Evolutionary conservation across 1,140 invertebrate species (phyloP).

Genomic region (Drosophila sp.): DNA sequence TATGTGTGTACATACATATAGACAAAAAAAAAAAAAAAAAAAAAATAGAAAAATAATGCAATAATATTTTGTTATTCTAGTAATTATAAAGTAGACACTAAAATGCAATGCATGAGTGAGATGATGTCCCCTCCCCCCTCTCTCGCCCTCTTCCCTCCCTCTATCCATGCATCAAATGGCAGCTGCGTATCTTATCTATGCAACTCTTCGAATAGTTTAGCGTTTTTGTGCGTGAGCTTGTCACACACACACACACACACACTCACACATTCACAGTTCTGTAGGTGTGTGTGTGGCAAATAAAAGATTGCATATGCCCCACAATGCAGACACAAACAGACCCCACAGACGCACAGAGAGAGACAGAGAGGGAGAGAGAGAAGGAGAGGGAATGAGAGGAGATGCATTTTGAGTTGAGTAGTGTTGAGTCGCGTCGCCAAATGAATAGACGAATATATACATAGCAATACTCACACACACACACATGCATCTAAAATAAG

Average conservation of each 20-base stretch:
- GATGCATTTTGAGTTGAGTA: conserved; percentile 20
- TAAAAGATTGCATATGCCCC: conserved; percentile 78
- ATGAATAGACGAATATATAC: conserved; percentile 77
- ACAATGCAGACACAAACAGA: conserved; percentile 68
- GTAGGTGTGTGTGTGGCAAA: conserved; percentile 51
- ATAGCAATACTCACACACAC: conserved; percentile 17
- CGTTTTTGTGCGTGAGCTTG: conserved; percentile 70
- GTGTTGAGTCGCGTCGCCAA: conserved; percentile 67
- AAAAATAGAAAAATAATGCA: conserved; percentile 43
- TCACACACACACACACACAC: conserved; percentile 35
- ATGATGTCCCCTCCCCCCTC: conserved; percentile 12
- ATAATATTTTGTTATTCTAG: conserved; percentile 71
- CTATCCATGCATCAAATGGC: conserved; percentile 28
- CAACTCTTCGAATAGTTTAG: conserved; percentile 72
- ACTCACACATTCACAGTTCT: conserved; percentile 11
- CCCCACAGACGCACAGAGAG: conserved; percentile 39
- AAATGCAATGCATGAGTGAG: conserved; percentile 70
- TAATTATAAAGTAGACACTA: conserved; percentile 75
- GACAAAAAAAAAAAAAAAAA: conserved; percentile 24
- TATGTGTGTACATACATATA: conserved; percentile 26
- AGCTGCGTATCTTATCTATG: conserved; percentile 80
- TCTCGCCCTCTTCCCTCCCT: not conserved
- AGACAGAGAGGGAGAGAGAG: not conserved
- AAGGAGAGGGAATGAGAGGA: not conserved
- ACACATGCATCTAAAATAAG: not conserved